phyloP scores from a whole-genome alignment of 2,797 vertebrate species.

The Pempheris klunzingeri region DNA sequence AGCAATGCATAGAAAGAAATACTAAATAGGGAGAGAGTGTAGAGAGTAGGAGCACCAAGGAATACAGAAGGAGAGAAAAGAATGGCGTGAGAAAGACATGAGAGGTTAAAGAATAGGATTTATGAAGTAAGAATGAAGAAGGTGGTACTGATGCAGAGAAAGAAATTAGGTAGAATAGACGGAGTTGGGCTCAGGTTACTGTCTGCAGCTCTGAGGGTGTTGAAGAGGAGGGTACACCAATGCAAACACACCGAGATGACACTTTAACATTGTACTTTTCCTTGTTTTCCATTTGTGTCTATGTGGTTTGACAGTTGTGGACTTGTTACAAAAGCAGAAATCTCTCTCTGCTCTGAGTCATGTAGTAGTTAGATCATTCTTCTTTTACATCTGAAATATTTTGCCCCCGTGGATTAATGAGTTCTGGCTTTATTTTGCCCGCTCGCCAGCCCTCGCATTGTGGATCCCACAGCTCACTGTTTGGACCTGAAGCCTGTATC shows the following conservation, averaged over 20 bases:
- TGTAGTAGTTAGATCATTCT: slow-evolving; percentile 10
- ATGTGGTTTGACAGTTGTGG: background rate
- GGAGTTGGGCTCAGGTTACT: background rate
- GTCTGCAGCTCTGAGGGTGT: slow-evolving; percentile 6
- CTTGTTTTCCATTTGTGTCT: background rate
- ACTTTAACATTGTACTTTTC: background rate
- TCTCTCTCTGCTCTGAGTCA: slow-evolving; percentile 33
- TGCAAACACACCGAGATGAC: background rate
- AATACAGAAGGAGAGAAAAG: background rate
- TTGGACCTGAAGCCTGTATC: slow-evolving; percentile 12
- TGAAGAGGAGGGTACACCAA: background rate
- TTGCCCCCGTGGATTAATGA: slow-evolving; percentile 28
- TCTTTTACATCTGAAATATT: slow-evolving; percentile 18
- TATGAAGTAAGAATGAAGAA: slow-evolving; percentile 5
- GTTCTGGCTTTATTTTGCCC: slow-evolving; percentile 3
- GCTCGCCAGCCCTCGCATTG: background rate
- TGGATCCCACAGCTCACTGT: background rate
- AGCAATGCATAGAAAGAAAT: slow-evolving; percentile 19
- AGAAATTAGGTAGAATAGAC: background rate
- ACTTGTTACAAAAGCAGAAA: slow-evolving; percentile 19
- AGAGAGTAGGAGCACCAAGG: background rate
- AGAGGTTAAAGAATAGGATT: background rate
- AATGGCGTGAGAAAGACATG: background rate
- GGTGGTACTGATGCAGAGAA: background rate
- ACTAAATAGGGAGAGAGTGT: slow-evolving; percentile 5